A percentile compares a stretch with the other conserved stretches of the same genome.
These are phyloP conservation scores for Eremophila alpestris DNA, from an alignment of 2,797 vertebrate species.

Conservation along the genomic window DNA sequence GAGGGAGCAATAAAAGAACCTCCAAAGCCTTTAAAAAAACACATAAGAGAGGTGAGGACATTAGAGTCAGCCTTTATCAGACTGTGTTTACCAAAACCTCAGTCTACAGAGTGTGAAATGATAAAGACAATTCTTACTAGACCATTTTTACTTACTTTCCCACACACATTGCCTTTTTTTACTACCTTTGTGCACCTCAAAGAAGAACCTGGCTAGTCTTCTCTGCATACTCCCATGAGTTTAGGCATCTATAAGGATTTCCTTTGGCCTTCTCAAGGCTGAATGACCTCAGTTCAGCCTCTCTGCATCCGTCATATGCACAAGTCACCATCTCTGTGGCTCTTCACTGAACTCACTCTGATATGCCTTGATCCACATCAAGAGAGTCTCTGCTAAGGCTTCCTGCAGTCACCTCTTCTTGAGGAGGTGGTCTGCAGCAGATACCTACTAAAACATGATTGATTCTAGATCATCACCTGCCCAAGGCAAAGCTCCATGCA, in stretches of 20 bases:
- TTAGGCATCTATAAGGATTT: background rate
- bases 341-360: background rate
- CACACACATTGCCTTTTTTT: background rate
- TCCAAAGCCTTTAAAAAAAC: slow-evolving; percentile 77
- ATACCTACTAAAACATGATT: background rate
- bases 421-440: background rate
- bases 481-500: background rate
- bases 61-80: background rate
- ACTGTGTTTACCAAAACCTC: background rate
- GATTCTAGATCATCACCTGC: background rate
- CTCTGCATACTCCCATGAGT: background rate
- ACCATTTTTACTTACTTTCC: background rate
- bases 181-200: background rate
- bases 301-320: background rate
- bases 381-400: background rate
- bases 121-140: background rate
- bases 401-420: background rate
- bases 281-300: background rate
- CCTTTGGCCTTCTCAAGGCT: background rate
- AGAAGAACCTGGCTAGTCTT: background rate
- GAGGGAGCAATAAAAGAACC: slow-evolving; percentile 81
- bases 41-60: background rate
- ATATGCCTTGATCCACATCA: background rate
- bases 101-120: background rate
- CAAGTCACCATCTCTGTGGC: background rate